Conservation (phyloP, 2,113 vertebrate genomes). For the Pteronura brasiliensis region DNA sequence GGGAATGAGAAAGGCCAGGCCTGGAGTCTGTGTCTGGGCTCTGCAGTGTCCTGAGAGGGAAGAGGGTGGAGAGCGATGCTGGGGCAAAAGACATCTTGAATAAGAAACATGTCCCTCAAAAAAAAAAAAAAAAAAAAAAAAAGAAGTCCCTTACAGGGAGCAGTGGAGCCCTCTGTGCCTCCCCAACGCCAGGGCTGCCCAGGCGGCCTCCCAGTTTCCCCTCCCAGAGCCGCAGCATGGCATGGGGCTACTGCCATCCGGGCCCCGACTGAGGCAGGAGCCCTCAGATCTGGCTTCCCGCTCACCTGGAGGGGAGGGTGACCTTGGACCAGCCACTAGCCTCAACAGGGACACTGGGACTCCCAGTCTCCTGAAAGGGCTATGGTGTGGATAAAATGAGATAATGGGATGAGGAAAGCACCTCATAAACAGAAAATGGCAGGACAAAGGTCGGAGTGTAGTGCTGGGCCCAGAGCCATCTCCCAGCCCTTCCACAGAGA, state of each 20-base stretch:
- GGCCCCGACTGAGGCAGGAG: too few species aligned
- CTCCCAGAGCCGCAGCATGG: rapidly evolving
- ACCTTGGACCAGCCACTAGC: background rate
- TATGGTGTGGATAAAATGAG: background rate
- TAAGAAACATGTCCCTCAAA: background rate
- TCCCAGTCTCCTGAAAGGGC: background rate
- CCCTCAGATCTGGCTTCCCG: background rate
- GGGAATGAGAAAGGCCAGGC: background rate
- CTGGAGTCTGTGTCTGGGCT: too few species aligned
- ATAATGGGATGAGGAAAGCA: background rate
- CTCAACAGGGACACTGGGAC: background rate
- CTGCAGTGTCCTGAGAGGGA: too few species aligned
- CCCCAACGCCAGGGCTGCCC: background rate
- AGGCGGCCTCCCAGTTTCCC: too few species aligned
- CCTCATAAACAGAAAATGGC: background rate
- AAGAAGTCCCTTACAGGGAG: background rate
- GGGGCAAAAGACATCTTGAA: background rate
- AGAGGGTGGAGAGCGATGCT: rapidly evolving
- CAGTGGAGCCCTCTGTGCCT: background rate
- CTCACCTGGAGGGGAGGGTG: background rate
- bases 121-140: too few species aligned
- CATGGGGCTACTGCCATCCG: background rate
- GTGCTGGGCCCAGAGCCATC: background rate
- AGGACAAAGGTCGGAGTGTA: conserved; percentile 4
- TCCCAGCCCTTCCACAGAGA: background rate